Percentiles rank a stretch among this genome's conserved stretches.
Conservation (phyloP, 2,888 invertebrate species). For the Melanophora roralis region DNA sequence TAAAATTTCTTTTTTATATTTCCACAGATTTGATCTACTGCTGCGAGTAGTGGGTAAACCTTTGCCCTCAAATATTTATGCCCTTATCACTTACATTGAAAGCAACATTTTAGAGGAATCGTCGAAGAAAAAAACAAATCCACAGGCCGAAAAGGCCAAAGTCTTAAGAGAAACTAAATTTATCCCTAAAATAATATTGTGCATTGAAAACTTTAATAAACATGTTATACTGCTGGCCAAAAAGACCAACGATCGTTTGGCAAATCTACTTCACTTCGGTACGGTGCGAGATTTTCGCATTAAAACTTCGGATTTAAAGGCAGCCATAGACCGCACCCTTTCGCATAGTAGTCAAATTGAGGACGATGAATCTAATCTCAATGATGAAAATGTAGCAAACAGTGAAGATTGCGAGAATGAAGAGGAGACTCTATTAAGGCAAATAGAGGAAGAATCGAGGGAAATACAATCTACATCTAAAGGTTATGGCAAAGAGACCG, state of each 20-base stretch:
- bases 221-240: slow-evolving; percentile 80
- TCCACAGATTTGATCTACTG: slow-evolving; percentile 78
- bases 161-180: slow-evolving; percentile 80
- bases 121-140: slow-evolving; percentile 73
- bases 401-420: slow-evolving; percentile 54
- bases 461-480: slow-evolving; percentile 24
- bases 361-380: slow-evolving; percentile 61
- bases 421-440: slow-evolving; percentile 64
- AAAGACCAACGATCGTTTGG: slow-evolving; percentile 79
- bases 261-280: slow-evolving; percentile 80
- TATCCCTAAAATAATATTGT: slow-evolving; percentile 81
- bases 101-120: slow-evolving; percentile 74
- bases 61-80: slow-evolving; percentile 79
- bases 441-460: slow-evolving; percentile 63
- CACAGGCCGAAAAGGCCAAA: slow-evolving; percentile 77
- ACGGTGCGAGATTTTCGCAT: slow-evolving; percentile 82
- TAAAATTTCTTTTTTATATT: neutral
- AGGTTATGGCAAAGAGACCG: slow-evolving; percentile 17
- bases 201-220: slow-evolving; percentile 82
- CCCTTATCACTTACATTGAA: slow-evolving; percentile 79
- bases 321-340: slow-evolving; percentile 78
- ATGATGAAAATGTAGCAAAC: slow-evolving; percentile 60
- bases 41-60: slow-evolving; percentile 79
- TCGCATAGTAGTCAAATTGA: slow-evolving; percentile 71
- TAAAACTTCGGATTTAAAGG: slow-evolving; percentile 78